These are phyloP conservation scores for Rhynchomys soricoides DNA, from an alignment of 2,113 vertebrate genomes.

Conservation along the genomic window DNA sequence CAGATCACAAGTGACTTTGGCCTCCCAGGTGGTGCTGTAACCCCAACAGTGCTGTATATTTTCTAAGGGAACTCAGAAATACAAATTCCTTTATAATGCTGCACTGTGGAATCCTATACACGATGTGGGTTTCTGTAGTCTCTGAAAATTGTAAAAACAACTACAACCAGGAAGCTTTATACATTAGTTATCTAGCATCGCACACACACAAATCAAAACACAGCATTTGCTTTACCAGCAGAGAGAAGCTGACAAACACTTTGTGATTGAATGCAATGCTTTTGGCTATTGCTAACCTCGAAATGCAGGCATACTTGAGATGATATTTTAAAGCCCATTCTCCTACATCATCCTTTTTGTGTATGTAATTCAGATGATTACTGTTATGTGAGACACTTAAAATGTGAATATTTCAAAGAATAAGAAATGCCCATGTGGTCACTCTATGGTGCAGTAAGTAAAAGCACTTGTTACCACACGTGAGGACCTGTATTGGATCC, in stretches of 20 bases:
- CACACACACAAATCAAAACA: neutral
- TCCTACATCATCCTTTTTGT: neutral
- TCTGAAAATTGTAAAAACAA: neutral
- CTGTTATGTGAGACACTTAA: neutral
- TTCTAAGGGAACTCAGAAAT: conserved; percentile 1
- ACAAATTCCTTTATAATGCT: neutral
- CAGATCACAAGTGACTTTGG: neutral
- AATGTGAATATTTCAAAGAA: neutral
- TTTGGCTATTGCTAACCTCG: neutral
- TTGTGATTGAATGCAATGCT: neutral
- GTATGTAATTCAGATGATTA: neutral
- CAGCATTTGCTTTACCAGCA: neutral
- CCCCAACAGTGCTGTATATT: neutral
- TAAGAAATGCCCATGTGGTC: neutral
- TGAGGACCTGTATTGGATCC: neutral
- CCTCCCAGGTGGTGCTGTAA: no score
- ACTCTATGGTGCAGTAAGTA: neutral
- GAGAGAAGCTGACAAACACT: neutral
- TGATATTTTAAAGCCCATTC: neutral
- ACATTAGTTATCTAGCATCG: neutral
- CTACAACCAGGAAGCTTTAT: neutral
- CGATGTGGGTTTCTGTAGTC: neutral
- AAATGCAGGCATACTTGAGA: neutral
- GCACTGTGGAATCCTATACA: neutral
- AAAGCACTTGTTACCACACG: neutral